phyloP scores from a whole-genome alignment of 1,140 invertebrate genomes.

The Plutomurus gul region DNA sequence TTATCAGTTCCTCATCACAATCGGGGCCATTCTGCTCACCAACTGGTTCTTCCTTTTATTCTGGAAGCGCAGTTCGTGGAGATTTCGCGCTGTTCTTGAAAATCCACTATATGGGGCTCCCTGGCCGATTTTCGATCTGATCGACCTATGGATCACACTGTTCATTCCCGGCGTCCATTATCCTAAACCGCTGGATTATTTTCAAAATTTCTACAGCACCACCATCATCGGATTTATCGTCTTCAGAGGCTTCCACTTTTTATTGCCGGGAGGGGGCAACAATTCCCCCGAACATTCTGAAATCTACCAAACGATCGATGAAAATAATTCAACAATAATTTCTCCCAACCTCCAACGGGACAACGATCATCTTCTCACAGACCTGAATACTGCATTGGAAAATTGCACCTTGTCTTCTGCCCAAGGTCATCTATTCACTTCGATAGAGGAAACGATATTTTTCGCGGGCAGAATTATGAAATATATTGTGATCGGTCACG shows the following conservation, averaged over 20 bases:
- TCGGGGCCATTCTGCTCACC: background rate
- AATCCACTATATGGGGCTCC: constrained; percentile 27
- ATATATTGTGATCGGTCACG: background rate
- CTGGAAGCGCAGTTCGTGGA: background rate
- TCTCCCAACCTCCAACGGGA: background rate
- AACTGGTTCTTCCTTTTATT: background rate
- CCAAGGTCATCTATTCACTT: background rate
- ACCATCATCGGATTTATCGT: background rate
- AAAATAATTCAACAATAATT: background rate
- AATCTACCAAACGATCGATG: background rate
- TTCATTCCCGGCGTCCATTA: constrained; percentile 34
- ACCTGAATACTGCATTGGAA: background rate
- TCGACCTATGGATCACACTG: constrained; percentile 6
- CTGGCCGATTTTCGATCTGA: constrained; percentile 27
- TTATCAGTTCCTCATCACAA: constrained; percentile 6
- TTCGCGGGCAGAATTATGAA: background rate
- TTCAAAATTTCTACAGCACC: constrained; percentile 26
- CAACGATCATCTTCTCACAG: background rate
- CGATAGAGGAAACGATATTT: background rate
- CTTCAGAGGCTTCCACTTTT: background rate
- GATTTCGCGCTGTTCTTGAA: constrained; percentile 29
- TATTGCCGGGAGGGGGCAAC: background rate
- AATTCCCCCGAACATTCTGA: background rate
- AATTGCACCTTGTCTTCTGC: background rate
- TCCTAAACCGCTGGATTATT: constrained; percentile 10